Percentiles rank a stretch among this genome's conserved stretches.
Conservation (phyloP, 2,113 vertebrate genomes). For the Aegypius monachus region DNA sequence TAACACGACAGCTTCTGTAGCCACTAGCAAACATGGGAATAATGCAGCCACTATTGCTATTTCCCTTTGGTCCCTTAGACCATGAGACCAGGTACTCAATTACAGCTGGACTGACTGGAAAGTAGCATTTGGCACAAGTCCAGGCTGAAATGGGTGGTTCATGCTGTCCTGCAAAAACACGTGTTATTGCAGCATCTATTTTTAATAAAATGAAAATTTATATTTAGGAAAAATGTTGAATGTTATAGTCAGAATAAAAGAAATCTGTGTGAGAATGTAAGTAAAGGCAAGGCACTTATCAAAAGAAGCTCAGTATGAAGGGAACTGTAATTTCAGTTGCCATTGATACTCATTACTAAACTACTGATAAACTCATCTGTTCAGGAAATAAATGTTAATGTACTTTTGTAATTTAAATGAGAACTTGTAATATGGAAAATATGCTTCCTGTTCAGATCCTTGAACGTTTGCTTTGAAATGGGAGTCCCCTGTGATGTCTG, state of each 20-base stretch:
- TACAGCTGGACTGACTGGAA: background rate
- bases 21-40: background rate
- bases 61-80: background rate
- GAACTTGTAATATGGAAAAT: conserved; percentile 56
- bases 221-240: background rate
- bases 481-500: conserved; percentile 51
- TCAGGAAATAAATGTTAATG: conserved; percentile 48
- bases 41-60: background rate
- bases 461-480: conserved; percentile 66
- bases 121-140: background rate
- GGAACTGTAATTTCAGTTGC: conserved; percentile 37
- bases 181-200: background rate
- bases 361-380: conserved; percentile 48
- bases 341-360: conserved; percentile 52
- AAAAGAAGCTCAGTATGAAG: conserved; percentile 45
- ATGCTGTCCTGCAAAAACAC: background rate
- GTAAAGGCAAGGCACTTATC: conserved; percentile 7
- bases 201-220: background rate
- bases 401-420: conserved; percentile 70
- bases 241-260: background rate
- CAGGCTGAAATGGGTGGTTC: background rate
- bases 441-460: conserved; percentile 33
- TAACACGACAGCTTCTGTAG: background rate
- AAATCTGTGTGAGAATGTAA: background rate
- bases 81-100: background rate